Evolutionary conservation across 1,140 invertebrate genomes (phyloP).

Genomic region (Pogonognathellus flavescens): DNA sequence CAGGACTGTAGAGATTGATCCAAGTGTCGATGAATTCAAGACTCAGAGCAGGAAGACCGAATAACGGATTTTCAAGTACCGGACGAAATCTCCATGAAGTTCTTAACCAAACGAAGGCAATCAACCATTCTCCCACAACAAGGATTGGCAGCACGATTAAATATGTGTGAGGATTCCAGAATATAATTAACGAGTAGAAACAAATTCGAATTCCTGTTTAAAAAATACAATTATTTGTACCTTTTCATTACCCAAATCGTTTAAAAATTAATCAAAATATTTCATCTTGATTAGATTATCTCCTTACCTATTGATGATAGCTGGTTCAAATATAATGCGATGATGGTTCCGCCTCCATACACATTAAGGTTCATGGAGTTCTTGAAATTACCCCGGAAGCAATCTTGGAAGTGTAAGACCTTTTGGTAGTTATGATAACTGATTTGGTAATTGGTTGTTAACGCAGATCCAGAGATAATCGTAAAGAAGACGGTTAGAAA

Average conservation of each 20-base stretch:
- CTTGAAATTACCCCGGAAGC: slow-evolving; percentile 16
- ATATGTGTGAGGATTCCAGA: slow-evolving; percentile 5
- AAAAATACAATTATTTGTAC: too few relatives aligned
- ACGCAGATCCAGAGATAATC: slow-evolving; percentile 12
- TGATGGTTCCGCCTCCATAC: background rate
- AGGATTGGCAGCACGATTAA: background rate
- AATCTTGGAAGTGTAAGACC: slow-evolving; percentile 49
- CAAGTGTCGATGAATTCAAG: slow-evolving; percentile 35
- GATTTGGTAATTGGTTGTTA: slow-evolving; percentile 42
- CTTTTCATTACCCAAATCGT: too few relatives aligned
- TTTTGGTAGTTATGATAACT: slow-evolving; percentile 35
- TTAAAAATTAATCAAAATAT: background rate
- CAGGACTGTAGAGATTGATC: slow-evolving; percentile 50
- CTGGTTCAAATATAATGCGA: background rate
- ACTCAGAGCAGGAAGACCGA: background rate
- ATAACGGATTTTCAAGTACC: slow-evolving; percentile 37
- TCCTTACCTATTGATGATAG: background rate
- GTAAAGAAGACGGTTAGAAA: slow-evolving; percentile 47
- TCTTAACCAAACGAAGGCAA: background rate
- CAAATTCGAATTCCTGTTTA: slow-evolving; percentile 39
- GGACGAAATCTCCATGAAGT: slow-evolving; percentile 39
- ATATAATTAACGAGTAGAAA: slow-evolving; percentile 30
- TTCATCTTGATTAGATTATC: background rate
- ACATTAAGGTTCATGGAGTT: slow-evolving; percentile 28
- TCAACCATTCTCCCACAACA: background rate